Evolutionary conservation across 2,888 invertebrate species (phyloP).

Genomic region (Atethmia centrago): DNA sequence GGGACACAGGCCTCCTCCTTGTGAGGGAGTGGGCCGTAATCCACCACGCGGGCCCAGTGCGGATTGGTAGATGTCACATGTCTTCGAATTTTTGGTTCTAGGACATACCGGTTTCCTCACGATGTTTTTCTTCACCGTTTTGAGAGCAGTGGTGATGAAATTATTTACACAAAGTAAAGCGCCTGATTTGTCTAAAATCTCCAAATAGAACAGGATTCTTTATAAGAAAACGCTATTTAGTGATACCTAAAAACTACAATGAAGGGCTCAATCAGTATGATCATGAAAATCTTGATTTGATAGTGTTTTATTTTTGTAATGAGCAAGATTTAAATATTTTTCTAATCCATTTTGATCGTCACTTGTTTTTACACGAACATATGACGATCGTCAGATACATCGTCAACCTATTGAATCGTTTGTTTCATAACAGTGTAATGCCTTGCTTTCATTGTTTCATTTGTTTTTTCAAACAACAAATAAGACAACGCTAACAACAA

Average conservation of each 20-base stretch:
- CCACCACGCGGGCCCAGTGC: no score
- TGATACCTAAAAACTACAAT: background rate
- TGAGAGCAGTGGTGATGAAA: no score
- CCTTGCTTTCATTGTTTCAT: background rate
- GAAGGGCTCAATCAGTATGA: background rate
- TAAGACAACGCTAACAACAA: conserved; percentile 7
- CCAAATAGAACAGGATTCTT: background rate
- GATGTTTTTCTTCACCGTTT: no score
- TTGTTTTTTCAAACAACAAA: conserved; percentile 14
- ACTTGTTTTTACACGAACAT: conserved; percentile 3
- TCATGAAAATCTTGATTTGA: background rate
- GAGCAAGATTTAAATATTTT: background rate
- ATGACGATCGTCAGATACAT: background rate
- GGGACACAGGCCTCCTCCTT: no score
- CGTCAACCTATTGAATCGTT: background rate
- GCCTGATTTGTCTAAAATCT: background rate
- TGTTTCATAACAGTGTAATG: background rate
- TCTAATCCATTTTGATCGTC: background rate
- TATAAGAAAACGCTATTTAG: background rate
- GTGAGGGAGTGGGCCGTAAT: no score
- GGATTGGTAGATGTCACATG: no score
- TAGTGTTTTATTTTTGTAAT: background rate
- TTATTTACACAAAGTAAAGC: no score
- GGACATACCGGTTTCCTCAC: no score
- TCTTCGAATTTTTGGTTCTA: no score